Conservation (phyloP, 2,888 invertebrate genomes). For the Drosophila barbarae region DNA sequence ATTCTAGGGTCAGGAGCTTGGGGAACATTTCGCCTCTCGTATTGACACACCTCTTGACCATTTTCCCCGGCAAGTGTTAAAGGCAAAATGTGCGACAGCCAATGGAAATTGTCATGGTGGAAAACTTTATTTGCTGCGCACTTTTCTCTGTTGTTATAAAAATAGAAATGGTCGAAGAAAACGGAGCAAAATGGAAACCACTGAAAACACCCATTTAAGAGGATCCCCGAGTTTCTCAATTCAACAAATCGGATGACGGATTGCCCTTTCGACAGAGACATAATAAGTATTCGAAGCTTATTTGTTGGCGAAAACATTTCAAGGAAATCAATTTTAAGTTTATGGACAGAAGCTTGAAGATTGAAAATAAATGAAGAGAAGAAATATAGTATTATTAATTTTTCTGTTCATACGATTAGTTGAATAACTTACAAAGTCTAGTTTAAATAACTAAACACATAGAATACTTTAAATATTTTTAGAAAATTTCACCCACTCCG, state of each 20-base stretch:
- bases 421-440: neutral
- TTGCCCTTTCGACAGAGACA: slow-evolving; percentile 20
- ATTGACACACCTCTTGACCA: slow-evolving; percentile 42
- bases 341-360: neutral
- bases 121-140: slow-evolving; percentile 50
- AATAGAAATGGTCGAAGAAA: slow-evolving; percentile 9
- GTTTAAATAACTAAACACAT: neutral
- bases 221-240: slow-evolving; percentile 12
- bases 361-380: neutral
- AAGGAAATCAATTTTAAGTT: slow-evolving; percentile 20
- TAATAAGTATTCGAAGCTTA: slow-evolving; percentile 15
- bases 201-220: slow-evolving; percentile 13
- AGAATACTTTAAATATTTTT: neutral
- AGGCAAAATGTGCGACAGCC: slow-evolving; percentile 43
- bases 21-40: slow-evolving; percentile 14
- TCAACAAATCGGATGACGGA: slow-evolving; percentile 29
- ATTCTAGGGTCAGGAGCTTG: slow-evolving; percentile 5
- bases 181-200: slow-evolving; percentile 14
- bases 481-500: neutral
- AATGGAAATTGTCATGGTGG: slow-evolving; percentile 51
- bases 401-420: neutral
- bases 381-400: neutral
- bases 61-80: slow-evolving; percentile 23
- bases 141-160: slow-evolving; percentile 18
- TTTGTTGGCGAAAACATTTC: slow-evolving; percentile 19